Conservation (phyloP, 2,113 vertebrate species). For the Theristicus caerulescens region DNA sequence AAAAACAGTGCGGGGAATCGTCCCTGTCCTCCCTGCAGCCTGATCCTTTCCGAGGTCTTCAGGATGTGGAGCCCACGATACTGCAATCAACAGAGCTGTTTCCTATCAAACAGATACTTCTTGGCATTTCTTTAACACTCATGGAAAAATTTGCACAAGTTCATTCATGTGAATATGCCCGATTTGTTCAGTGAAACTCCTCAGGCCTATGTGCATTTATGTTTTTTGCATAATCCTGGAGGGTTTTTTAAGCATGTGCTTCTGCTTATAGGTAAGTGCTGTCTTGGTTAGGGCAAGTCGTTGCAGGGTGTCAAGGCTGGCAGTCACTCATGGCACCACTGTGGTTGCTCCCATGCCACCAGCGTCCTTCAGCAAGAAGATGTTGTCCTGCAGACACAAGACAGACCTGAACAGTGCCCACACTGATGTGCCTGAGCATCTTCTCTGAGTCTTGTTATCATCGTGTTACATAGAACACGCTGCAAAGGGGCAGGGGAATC, state of each 20-base stretch:
- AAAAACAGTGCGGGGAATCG: background rate
- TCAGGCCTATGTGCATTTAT: background rate
- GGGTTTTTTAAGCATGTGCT: background rate
- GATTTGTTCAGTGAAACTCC: background rate
- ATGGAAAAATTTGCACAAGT: background rate
- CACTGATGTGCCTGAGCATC: background rate
- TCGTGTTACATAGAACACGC: rapidly evolving
- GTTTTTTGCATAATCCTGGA: background rate
- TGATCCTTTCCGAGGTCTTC: background rate
- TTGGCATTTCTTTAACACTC: background rate
- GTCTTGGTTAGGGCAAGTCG: background rate
- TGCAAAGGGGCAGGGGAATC: background rate
- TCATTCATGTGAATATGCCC: background rate
- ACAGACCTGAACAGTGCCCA: background rate
- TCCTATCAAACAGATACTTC: background rate
- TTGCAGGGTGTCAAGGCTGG: background rate
- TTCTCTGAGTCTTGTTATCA: background rate
- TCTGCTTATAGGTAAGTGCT: background rate
- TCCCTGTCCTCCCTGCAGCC: background rate
- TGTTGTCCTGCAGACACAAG: background rate
- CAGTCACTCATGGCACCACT: too few species aligned
- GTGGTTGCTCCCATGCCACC: rapidly evolving
- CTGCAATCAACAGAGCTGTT: background rate
- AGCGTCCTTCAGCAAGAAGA: background rate
- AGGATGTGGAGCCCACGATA: background rate